phyloP scores from a whole-genome alignment of 2,888 invertebrate species.

The Netelia fuscicornis region DNA sequence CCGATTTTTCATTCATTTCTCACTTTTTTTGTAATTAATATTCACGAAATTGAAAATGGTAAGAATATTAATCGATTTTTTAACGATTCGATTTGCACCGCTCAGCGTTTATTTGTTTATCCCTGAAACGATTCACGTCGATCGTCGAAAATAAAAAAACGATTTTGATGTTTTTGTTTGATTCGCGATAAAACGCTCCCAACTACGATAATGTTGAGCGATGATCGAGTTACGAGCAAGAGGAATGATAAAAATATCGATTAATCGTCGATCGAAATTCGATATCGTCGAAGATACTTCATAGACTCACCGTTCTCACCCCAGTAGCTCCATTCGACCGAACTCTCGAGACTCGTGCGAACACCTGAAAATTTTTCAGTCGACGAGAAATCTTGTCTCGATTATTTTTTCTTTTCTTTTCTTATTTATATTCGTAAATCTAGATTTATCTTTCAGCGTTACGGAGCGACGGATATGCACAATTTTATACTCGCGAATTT shows the following conservation, averaged over 20 bases:
- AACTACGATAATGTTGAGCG: not conserved
- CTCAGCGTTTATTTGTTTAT: too few relatives aligned
- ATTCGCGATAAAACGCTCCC: not conserved
- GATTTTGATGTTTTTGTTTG: not conserved
- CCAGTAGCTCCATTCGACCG: constrained; percentile 75
- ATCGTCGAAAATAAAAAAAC: not conserved
- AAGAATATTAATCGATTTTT: not conserved
- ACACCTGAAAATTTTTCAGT: constrained; percentile 70
- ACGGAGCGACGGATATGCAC: too few relatives aligned
- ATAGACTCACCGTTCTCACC: constrained; percentile 74
- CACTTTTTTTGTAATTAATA: too few relatives aligned
- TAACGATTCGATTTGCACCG: too few relatives aligned
- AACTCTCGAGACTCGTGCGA: constrained; percentile 58
- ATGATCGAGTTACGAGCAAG: not conserved
- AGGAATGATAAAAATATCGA: not conserved
- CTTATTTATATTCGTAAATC: too few relatives aligned
- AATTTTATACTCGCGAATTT: constrained; percentile 2
- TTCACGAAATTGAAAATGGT: not conserved
- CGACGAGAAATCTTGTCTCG: not conserved
- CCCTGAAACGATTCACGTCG: not conserved
- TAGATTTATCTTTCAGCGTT: too few relatives aligned
- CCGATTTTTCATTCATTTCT: not conserved
- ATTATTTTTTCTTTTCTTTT: not conserved
- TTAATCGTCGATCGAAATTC: not conserved
- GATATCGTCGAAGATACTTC: not conserved